Evolutionary conservation across 2,113 vertebrate species (phyloP).

Genomic region (Nettapus auritus): DNA sequence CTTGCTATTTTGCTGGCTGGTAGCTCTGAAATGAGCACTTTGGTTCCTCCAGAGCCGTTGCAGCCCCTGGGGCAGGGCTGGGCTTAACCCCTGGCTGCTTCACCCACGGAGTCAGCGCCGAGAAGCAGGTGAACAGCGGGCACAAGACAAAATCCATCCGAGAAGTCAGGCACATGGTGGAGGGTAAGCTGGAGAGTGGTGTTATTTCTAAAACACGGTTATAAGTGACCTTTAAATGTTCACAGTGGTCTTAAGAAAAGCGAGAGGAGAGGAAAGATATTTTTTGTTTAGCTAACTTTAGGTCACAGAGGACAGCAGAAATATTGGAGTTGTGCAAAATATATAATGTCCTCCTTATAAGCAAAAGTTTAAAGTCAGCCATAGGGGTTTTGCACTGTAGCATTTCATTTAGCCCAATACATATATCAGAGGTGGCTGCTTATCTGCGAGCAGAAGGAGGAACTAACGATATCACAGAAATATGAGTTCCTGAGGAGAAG

Average conservation of each 20-base stretch:
- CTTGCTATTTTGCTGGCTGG: neutral
- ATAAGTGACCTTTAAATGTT: neutral
- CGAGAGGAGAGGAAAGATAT: neutral
- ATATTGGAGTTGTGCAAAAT: neutral
- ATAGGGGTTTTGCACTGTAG: neutral
- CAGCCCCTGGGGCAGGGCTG: neutral
- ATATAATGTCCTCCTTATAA: too few species aligned
- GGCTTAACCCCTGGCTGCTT: neutral
- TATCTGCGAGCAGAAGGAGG: neutral
- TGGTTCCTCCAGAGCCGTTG: rapidly evolving
- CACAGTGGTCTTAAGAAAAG: neutral
- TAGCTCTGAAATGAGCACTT: rapidly evolving
- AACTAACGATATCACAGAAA: neutral
- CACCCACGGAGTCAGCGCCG: rapidly evolving
- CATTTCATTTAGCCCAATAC: neutral
- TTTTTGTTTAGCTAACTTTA: neutral
- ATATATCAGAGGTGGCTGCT: neutral
- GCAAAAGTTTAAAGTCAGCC: neutral
- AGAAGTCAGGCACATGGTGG: neutral
- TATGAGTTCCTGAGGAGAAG: neutral
- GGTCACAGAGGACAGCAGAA: neutral
- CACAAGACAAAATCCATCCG: neutral
- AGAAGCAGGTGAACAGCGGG: neutral
- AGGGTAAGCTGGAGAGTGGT: neutral
- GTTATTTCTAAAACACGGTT: neutral